These are phyloP conservation scores for Sakesphorus luctuosus DNA, from an alignment of 2,113 vertebrate genomes.

Conservation along the genomic window DNA sequence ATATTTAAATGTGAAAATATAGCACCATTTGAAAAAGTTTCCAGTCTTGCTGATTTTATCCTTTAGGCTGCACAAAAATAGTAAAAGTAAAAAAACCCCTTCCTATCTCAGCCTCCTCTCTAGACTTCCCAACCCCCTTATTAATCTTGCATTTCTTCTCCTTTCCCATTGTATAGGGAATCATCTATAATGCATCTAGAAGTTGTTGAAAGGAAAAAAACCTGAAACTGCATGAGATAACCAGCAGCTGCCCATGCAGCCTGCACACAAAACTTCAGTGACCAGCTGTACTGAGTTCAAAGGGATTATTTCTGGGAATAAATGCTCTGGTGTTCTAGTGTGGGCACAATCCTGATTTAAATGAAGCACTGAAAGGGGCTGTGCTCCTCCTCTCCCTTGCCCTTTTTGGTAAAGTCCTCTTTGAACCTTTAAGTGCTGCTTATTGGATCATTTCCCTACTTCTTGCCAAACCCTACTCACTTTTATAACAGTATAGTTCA, in stretches of 20 bases:
- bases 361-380: not conserved
- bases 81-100: not conserved
- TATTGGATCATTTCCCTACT: not conserved
- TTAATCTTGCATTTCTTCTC: not conserved
- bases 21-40: not conserved
- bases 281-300: not conserved
- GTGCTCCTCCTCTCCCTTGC: not conserved
- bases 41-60: not conserved
- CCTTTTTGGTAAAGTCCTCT: not conserved
- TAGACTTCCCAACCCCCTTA: not conserved
- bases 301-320: slow-evolving; percentile 13
- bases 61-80: not conserved
- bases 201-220: slow-evolving; percentile 26
- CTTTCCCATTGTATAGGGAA: not conserved
- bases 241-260: not conserved
- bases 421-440: not conserved
- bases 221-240: not conserved
- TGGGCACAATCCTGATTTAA: not conserved
- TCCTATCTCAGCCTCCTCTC: not conserved
- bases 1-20: not conserved
- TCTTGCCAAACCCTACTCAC: not conserved
- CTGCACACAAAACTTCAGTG: slow-evolving; percentile 4
- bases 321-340: not conserved
- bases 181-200: not conserved
- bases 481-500: not conserved